Evolutionary conservation across 1,140 invertebrate genomes (phyloP).

Genomic region (Temnothorax curvispinosus): DNA sequence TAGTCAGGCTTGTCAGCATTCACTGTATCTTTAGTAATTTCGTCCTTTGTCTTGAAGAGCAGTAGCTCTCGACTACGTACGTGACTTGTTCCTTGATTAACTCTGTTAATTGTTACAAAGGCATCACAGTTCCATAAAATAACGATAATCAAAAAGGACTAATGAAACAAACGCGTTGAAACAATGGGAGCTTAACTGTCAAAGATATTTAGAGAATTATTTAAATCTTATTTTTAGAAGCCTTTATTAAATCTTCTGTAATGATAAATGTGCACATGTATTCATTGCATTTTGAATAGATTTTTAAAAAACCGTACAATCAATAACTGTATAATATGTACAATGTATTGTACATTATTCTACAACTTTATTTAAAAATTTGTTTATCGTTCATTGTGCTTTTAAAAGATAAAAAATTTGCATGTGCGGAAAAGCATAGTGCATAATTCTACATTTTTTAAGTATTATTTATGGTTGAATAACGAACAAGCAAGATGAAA

Average conservation of each 20-base stretch:
- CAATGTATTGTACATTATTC: not conserved
- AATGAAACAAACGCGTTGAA: not conserved
- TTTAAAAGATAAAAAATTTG: not conserved
- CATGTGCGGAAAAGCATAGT: not conserved
- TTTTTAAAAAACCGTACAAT: not conserved
- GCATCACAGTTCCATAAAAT: constrained; percentile 17
- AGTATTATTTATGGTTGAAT: constrained; percentile 20
- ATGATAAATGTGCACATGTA: not conserved
- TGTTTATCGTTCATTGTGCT: not conserved
- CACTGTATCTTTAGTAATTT: constrained; percentile 9
- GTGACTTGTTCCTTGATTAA: constrained; percentile 28
- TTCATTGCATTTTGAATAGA: constrained; percentile 9
- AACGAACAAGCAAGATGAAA: constrained; percentile 24
- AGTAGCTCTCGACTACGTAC: constrained; percentile 7
- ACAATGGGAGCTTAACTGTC: not conserved
- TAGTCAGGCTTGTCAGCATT: constrained; percentile 11
- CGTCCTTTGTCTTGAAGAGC: constrained; percentile 10
- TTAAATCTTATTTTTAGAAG: not conserved
- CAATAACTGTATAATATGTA: not conserved
- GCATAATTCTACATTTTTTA: not conserved
- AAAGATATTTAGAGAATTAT: not conserved
- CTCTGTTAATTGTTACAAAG: constrained; percentile 34
- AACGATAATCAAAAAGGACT: constrained; percentile 19
- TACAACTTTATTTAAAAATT: not conserved
- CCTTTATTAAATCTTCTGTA: constrained; percentile 1